A percentile compares a stretch with the other conserved stretches of the same genome.
phyloP scores from a whole-genome alignment of 2,113 vertebrate genomes.

The Phrynocephalus versicolor region DNA sequence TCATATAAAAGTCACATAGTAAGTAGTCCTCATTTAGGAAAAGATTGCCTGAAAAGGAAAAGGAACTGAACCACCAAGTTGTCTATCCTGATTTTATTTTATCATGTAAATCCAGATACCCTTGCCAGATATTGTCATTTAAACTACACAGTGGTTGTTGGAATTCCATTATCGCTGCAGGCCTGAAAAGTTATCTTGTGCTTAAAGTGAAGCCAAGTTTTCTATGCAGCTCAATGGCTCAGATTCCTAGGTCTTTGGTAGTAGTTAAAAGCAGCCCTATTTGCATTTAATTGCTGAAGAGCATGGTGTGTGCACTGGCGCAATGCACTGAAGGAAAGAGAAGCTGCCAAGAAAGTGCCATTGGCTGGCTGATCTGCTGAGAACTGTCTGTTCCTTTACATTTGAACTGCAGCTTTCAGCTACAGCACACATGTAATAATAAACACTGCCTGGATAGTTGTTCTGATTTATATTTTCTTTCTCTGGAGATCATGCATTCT shows the following conservation, averaged over 20 bases:
- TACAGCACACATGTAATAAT: constrained; percentile 32
- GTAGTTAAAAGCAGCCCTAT: constrained; percentile 9
- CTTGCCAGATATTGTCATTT: background rate
- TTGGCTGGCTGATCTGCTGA: constrained; percentile 18
- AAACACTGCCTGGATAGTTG: constrained; percentile 31
- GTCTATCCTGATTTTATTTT: background rate
- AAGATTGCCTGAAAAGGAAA: too few relatives aligned
- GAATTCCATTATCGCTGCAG: background rate
- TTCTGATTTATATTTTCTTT: constrained; percentile 48
- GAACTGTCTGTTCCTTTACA: constrained; percentile 35
- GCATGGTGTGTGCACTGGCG: constrained; percentile 28
- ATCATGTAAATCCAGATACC: background rate
- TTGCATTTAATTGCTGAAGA: constrained; percentile 59
- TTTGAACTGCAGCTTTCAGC: background rate
- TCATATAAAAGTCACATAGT: too few relatives aligned
- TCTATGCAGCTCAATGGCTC: background rate
- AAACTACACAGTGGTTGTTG: background rate
- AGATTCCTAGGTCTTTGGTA: constrained; percentile 40
- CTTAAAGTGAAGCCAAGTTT: background rate
- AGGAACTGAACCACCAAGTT: too few relatives aligned
- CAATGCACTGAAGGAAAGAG: background rate
- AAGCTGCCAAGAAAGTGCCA: background rate
- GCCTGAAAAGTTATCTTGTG: background rate
- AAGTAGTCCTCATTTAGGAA: too few relatives aligned
- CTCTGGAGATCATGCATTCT: constrained; percentile 33